Percentiles rank a stretch among this genome's conserved stretches.
These are phyloP conservation scores for Mythimna pallens DNA, from an alignment of 2,888 invertebrate species.

Conservation along the genomic window DNA sequence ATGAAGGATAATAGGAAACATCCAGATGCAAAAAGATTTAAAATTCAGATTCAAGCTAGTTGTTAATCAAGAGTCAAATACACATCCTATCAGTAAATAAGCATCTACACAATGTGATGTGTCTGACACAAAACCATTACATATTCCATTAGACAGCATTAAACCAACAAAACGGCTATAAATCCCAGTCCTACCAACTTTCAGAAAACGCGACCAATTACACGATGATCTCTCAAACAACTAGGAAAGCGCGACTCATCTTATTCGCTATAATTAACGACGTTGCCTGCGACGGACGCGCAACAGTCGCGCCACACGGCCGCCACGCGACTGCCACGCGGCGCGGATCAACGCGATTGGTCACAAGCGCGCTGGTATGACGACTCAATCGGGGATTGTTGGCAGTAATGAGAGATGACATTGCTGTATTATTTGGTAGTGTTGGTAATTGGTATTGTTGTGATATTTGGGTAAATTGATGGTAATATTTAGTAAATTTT, in stretches of 20 bases:
- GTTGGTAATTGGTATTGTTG: conserved; percentile 28
- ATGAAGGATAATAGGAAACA: no score
- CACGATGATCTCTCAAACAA: conserved; percentile 57
- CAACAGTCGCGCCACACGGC: conserved; percentile 47
- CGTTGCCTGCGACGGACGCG: conserved; percentile 72
- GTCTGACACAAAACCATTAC: conserved; percentile 15
- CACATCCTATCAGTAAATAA: background rate
- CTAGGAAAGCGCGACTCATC: conserved; percentile 70
- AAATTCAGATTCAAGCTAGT: no score
- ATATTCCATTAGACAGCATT: conserved; percentile 24
- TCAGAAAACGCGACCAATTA: conserved; percentile 61
- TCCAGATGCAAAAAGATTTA: no score
- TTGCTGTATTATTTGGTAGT: conserved; percentile 77
- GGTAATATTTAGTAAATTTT: background rate
- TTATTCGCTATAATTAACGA: conserved; percentile 75
- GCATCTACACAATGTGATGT: background rate
- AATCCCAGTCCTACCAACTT: conserved; percentile 32
- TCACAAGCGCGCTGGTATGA: conserved; percentile 66
- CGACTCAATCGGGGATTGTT: conserved; percentile 83
- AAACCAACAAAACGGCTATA: conserved; percentile 12
- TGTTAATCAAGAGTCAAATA: no score
- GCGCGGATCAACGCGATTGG: conserved; percentile 78
- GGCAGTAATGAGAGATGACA: conserved; percentile 85
- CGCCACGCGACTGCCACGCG: conserved; percentile 80
- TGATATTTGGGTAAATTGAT: conserved; percentile 11